Conservation (phyloP, 92 coral and sea anemone species). For the Montipora capitata region DNA sequence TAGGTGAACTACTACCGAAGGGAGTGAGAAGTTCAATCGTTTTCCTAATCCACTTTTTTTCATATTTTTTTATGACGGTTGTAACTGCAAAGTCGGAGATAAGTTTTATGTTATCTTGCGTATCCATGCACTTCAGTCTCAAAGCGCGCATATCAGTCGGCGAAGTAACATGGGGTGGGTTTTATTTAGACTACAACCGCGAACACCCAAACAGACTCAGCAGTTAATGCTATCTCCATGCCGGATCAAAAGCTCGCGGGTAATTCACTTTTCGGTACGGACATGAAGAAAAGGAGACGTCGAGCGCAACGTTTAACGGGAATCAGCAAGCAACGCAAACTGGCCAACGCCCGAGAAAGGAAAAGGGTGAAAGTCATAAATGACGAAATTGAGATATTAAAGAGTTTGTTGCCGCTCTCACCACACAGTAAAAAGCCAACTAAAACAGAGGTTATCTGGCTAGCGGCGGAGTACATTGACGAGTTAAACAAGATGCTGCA, state of each 20-base stretch:
- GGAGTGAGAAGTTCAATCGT: background rate
- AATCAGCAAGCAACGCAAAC: constrained; percentile 87
- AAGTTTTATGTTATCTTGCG: constrained; percentile 37
- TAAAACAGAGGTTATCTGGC: constrained; percentile 88
- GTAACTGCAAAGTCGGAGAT: constrained; percentile 33
- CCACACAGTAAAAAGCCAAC: constrained; percentile 86
- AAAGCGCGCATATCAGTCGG: constrained; percentile 19
- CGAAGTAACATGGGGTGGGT: constrained; percentile 14
- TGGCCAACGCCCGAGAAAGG: constrained; percentile 94
- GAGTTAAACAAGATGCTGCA: constrained; percentile 64
- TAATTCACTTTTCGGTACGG: constrained; percentile 21
- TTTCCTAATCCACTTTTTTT: background rate
- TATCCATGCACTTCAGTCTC: constrained; percentile 11
- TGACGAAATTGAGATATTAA: constrained; percentile 82
- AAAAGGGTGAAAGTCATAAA: constrained; percentile 87
- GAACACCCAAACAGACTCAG: no score
- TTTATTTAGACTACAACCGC: background rate
- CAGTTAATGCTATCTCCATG: background rate
- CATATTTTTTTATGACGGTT: background rate
- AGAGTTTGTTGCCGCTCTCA: constrained; percentile 82
- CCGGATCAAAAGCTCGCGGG: constrained; percentile 46
- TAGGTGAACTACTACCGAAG: background rate
- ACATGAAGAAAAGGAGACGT: constrained; percentile 80
- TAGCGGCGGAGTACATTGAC: constrained; percentile 86
- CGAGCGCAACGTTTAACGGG: constrained; percentile 89